Percentiles rank a stretch among this genome's conserved stretches.
Conservation (phyloP, 2,888 invertebrate genomes). For the Teleogryllus oceanicus region DNA sequence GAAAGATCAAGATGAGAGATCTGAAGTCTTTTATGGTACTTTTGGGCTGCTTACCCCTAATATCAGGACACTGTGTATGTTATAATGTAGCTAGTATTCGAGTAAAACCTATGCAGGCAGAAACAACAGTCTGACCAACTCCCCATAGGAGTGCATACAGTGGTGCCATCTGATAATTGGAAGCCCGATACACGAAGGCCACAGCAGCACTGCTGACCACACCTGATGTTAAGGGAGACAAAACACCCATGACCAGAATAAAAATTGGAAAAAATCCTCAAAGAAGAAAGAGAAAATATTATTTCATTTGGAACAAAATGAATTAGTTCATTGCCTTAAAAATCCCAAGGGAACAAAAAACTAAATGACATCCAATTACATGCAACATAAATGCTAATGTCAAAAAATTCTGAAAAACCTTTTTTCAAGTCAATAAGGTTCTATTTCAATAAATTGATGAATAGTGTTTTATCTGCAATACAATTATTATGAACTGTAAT, state of each 20-base stretch:
- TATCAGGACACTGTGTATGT: slow-evolving; percentile 41
- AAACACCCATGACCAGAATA: slow-evolving; percentile 83
- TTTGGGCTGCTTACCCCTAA: not conserved
- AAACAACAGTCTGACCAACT: slow-evolving; percentile 85
- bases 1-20: not conserved
- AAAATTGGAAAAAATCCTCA: slow-evolving; percentile 71
- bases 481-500: too few relatives aligned
- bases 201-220: slow-evolving; percentile 87
- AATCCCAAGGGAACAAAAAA: too few relatives aligned
- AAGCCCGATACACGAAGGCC: slow-evolving; percentile 89
- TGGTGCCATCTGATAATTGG: slow-evolving; percentile 83
- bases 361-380: too few relatives aligned
- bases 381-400: not conserved
- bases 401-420: slow-evolving; percentile 21
- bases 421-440: too few relatives aligned
- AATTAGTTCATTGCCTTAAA: too few relatives aligned
- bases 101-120: slow-evolving; percentile 87
- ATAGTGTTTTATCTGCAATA: too few relatives aligned
- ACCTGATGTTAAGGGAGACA: slow-evolving; percentile 84
- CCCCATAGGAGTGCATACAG: slow-evolving; percentile 93
- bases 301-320: too few relatives aligned
- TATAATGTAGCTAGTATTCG: slow-evolving; percentile 89
- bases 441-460: too few relatives aligned
- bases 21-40: not conserved
- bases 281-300: not conserved